phyloP scores from a whole-genome alignment of 1,140 invertebrate species.

The Zaprionus tsacasi region DNA sequence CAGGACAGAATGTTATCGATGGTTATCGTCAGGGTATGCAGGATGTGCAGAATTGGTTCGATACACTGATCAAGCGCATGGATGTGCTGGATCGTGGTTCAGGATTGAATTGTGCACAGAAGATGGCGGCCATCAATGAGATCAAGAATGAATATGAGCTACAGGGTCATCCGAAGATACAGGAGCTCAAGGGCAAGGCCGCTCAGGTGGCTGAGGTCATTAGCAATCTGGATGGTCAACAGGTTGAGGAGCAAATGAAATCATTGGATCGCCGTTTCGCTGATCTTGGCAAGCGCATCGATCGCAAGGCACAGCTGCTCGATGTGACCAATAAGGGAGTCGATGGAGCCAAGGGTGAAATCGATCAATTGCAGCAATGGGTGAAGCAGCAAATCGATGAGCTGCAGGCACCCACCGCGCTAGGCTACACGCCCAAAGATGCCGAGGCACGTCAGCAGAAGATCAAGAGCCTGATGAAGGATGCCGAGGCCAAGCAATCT shows the following conservation, averaged over 20 bases:
- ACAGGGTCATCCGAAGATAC: constrained; percentile 88
- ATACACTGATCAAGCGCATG: constrained; percentile 90
- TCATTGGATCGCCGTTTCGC: constrained; percentile 92
- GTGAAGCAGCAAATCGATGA: constrained; percentile 90
- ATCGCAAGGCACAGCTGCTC: constrained; percentile 92
- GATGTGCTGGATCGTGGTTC: constrained; percentile 92
- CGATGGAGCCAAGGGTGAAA: constrained; percentile 90
- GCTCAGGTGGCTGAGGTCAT: constrained; percentile 91
- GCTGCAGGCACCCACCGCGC: constrained; percentile 87
- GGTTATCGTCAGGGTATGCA: constrained; percentile 91
- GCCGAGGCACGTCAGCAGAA: constrained; percentile 90
- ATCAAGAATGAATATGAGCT: constrained; percentile 89
- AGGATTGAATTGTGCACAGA: constrained; percentile 92
- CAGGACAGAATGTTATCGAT: constrained; percentile 90
- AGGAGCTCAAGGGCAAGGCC: constrained; percentile 88
- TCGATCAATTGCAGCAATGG: constrained; percentile 91
- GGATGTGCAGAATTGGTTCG: constrained; percentile 92
- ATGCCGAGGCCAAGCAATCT: constrained; percentile 93
- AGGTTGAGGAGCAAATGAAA: constrained; percentile 95
- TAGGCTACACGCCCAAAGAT: constrained; percentile 90
- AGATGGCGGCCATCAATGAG: constrained; percentile 89
- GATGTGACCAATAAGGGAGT: constrained; percentile 92
- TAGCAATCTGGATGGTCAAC: constrained; percentile 94
- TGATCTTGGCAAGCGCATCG: constrained; percentile 92
- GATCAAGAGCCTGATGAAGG: constrained; percentile 90